phyloP scores from a whole-genome alignment of 2,797 vertebrate genomes.

The Mionectes olivaceus region DNA sequence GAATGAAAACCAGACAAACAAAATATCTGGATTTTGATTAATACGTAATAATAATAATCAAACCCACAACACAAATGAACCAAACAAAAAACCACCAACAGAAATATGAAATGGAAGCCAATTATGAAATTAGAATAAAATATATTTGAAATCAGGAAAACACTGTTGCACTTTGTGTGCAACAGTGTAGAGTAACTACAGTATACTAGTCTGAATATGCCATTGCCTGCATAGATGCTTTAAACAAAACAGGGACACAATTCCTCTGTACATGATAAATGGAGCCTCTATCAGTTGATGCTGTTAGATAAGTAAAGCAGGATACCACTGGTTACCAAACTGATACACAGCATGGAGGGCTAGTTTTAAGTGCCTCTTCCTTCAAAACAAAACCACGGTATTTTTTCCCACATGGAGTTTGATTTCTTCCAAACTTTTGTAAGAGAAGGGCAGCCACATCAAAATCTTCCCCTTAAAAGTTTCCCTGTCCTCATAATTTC shows the following conservation, averaged over 20 bases:
- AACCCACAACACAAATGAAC: neutral
- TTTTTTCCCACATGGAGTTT: neutral
- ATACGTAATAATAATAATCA: neutral
- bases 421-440: neutral
- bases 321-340: neutral
- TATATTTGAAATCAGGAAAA: neutral
- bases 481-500: neutral
- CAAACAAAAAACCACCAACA: neutral
- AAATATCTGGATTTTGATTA: neutral
- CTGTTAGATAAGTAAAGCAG: neutral
- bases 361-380: neutral
- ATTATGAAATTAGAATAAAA: conserved; percentile 7
- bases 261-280: neutral
- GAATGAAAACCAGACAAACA: neutral
- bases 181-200: neutral
- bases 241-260: neutral
- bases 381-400: neutral
- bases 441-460: neutral
- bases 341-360: neutral
- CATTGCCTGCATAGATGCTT: neutral
- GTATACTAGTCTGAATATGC: neutral
- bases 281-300: neutral
- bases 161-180: neutral
- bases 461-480: neutral
- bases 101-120: neutral